Evolutionary conservation across 2,113 vertebrate species (phyloP).

Genomic region (Oophaga pumilio): DNA sequence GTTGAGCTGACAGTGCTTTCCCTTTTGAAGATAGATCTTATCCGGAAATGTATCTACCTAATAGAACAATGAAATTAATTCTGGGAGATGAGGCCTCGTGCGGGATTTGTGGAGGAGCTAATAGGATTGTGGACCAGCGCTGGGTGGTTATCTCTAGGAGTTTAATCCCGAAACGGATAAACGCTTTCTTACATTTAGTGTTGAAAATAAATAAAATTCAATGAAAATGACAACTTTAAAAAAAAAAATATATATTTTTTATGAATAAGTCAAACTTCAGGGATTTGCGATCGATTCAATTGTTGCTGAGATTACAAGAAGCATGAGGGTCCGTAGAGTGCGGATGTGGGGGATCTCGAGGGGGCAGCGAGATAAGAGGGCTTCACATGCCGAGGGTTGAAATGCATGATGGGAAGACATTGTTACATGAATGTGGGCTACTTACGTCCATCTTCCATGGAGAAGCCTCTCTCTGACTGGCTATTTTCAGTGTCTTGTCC

Average conservation of each 20-base stretch:
- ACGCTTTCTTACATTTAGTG: conserved; percentile 62
- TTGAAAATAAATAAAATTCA: conserved; percentile 35
- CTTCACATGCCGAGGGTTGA: background rate
- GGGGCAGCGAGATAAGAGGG: background rate
- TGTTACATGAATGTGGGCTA: background rate
- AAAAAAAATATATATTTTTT: background rate
- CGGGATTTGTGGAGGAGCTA: conserved; percentile 66
- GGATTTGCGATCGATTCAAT: conserved; percentile 30
- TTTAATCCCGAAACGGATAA: conserved; percentile 68
- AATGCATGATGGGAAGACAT: background rate
- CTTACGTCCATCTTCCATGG: background rate
- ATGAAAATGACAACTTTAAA: background rate
- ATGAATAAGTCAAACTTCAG: conserved; percentile 45
- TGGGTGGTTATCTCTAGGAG: conserved; percentile 66
- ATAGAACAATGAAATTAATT: conserved; percentile 77
- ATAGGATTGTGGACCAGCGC: conserved; percentile 70
- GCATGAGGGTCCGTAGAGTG: background rate
- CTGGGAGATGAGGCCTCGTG: conserved; percentile 67
- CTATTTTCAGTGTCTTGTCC: background rate
- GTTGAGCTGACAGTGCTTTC: conserved; percentile 43
- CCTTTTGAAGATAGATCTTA: conserved; percentile 61
- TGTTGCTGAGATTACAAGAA: conserved; percentile 26
- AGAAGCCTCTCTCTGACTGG: background rate
- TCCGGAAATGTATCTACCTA: conserved; percentile 66
- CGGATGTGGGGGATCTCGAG: background rate